These are phyloP conservation scores for Seriola aureovittata DNA, from an alignment of 2,113 vertebrate genomes.

Conservation along the genomic window DNA sequence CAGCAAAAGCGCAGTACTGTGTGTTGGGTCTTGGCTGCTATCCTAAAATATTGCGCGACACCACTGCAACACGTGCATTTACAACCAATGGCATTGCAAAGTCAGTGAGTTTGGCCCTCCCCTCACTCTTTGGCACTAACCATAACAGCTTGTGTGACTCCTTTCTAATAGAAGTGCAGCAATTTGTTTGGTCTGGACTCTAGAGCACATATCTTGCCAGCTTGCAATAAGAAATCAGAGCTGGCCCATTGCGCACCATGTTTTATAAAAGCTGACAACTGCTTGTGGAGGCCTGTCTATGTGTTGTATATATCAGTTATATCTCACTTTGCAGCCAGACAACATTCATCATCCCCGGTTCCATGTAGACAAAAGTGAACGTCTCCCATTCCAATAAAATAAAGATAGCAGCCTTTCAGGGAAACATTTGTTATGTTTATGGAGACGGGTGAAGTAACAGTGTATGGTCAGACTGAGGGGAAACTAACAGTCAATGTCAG, in stretches of 20 bases:
- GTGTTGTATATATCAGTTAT: conserved; percentile 52
- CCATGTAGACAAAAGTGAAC: conserved; percentile 31
- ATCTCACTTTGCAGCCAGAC: conserved; percentile 48
- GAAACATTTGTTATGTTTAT: conserved; percentile 41
- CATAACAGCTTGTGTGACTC: conserved; percentile 29
- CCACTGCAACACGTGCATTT: not conserved
- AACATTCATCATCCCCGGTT: conserved; percentile 38
- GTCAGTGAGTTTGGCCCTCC: not conserved
- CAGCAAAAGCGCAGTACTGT: not conserved
- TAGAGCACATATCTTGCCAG: not conserved
- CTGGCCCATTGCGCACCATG: conserved; percentile 35
- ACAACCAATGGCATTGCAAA: conserved; percentile 8
- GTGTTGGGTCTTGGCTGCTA: not conserved
- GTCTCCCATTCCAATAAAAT: conserved; percentile 51
- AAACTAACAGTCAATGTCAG: conserved; percentile 5
- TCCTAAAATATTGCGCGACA: not conserved
- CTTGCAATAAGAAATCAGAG: conserved; percentile 34
- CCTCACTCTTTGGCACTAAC: conserved; percentile 7
- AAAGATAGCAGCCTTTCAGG: conserved; percentile 13
- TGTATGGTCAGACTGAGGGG: not conserved
- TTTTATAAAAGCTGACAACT: conserved; percentile 67
- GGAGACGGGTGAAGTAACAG: not conserved
- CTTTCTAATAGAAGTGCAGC: conserved; percentile 46
- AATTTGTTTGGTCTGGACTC: conserved; percentile 37
- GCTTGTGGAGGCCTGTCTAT: conserved; percentile 45